Conservation (phyloP, 1,140 invertebrate genomes). For the Drosophila nebulosa region DNA sequence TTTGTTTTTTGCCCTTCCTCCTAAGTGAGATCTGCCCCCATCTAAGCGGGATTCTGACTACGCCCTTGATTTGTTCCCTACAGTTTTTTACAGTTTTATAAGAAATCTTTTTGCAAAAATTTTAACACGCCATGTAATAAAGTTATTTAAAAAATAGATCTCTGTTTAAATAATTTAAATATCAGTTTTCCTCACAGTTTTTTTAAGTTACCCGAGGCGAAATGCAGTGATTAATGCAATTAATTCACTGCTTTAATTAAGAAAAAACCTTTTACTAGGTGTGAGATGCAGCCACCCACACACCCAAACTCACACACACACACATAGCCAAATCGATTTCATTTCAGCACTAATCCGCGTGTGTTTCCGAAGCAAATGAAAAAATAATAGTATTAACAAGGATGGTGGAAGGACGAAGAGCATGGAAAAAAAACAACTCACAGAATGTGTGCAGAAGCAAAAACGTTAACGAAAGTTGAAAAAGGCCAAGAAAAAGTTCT, state of each 20-base stretch:
- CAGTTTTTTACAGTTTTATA: too few species aligned
- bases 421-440: slow-evolving; percentile 15
- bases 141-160: not conserved
- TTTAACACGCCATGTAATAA: not conserved
- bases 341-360: slow-evolving; percentile 57
- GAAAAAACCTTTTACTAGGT: slow-evolving; percentile 26
- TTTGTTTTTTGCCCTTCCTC: too few species aligned
- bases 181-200: not conserved
- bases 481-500: slow-evolving; percentile 15
- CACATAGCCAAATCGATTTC: slow-evolving; percentile 42
- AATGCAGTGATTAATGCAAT: slow-evolving; percentile 67
- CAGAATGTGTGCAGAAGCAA: not conserved
- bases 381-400: slow-evolving; percentile 65
- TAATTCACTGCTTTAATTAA: slow-evolving; percentile 69
- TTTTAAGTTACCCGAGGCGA: slow-evolving; percentile 12
- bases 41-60: too few species aligned
- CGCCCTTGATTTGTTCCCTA: too few species aligned
- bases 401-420: slow-evolving; percentile 31
- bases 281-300: slow-evolving; percentile 2
- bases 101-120: too few species aligned
- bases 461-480: slow-evolving; percentile 5
- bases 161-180: not conserved
- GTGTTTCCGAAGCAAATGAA: slow-evolving; percentile 56
- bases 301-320: slow-evolving; percentile 33
- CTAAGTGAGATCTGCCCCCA: too few species aligned